Evolutionary conservation across 2,888 invertebrate species (phyloP).

Genomic region (Leptinotarsa haldemani): DNA sequence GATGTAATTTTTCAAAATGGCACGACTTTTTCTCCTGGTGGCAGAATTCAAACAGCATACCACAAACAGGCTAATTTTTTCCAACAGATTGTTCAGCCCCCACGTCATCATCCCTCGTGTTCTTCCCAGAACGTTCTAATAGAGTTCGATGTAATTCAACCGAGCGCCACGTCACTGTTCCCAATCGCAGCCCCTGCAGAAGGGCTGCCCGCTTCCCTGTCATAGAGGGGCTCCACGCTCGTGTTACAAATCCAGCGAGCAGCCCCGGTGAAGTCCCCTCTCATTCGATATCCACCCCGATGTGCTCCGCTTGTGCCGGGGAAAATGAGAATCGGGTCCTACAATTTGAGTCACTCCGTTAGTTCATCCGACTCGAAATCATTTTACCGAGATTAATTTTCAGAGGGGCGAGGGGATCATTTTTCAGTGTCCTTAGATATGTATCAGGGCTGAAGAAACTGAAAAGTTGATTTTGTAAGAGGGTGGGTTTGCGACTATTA

Average conservation of each 20-base stretch:
- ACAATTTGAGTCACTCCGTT: conserved; percentile 17
- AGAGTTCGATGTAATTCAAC: conserved; percentile 2
- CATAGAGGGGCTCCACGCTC: conserved; percentile 42
- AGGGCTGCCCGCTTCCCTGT: conserved; percentile 46
- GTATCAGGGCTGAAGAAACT: neutral
- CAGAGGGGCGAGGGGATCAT: conserved; percentile 1
- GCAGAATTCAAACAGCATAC: too few relatives aligned
- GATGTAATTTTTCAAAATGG: too few relatives aligned
- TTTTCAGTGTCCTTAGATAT: conserved; percentile 9
- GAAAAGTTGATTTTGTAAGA: neutral
- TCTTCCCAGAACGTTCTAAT: conserved; percentile 5
- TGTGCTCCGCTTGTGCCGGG: conserved; percentile 18
- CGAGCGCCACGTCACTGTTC: conserved; percentile 16
- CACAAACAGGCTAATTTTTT: neutral
- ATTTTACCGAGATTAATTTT: conserved; percentile 28
- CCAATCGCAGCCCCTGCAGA: conserved; percentile 15
- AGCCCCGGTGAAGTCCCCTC: conserved; percentile 35
- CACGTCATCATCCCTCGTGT: neutral
- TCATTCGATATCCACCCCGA: conserved; percentile 3
- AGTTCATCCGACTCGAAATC: conserved; percentile 15
- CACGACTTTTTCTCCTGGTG: too few relatives aligned
- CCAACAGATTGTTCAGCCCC: neutral
- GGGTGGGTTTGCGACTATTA: too few relatives aligned
- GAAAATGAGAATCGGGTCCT: conserved; percentile 7
- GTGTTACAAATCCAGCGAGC: conserved; percentile 43